Evolutionary conservation across 2,797 vertebrate species (phyloP).

Genomic region (Epinephelus malabaricus): DNA sequence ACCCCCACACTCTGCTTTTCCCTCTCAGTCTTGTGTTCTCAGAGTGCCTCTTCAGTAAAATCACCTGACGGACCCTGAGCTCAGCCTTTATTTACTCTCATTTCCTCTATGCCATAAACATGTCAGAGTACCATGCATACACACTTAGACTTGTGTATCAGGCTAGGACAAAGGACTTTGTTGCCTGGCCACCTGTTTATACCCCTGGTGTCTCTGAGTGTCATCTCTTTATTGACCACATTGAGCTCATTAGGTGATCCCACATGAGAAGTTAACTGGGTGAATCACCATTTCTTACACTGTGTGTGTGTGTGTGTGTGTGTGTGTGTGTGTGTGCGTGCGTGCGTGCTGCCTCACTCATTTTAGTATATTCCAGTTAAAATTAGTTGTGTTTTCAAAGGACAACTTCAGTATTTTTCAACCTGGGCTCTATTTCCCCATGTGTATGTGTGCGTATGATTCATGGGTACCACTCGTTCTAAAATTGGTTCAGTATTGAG

Average conservation of each 20-base stretch:
- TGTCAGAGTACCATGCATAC: too few relatives aligned
- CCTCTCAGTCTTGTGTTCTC: background rate
- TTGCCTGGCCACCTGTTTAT: background rate
- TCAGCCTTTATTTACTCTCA: too few relatives aligned
- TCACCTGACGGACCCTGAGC: background rate
- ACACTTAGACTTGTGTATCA: background rate
- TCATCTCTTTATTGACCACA: background rate
- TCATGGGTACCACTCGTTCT: too few relatives aligned
- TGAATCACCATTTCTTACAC: slow-evolving; percentile 1
- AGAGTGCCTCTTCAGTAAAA: background rate
- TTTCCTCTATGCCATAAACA: too few relatives aligned
- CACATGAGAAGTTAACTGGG: background rate
- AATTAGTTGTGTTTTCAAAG: background rate
- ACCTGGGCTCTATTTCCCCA: too few relatives aligned
- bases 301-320: background rate
- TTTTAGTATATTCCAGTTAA: background rate
- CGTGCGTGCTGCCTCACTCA: too few relatives aligned
- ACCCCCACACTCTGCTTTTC: background rate
- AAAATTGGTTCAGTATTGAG: too few relatives aligned
- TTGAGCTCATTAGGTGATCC: slow-evolving; percentile 3
- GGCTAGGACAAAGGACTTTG: background rate
- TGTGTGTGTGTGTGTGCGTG: background rate
- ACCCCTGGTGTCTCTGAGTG: background rate
- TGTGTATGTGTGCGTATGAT: too few relatives aligned
- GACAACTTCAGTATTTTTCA: too few relatives aligned